Percentiles rank a stretch among this genome's conserved stretches.
phyloP scores from a whole-genome alignment of 1,140 invertebrate genomes.

The Macrobrachium rosenbergii region DNA sequence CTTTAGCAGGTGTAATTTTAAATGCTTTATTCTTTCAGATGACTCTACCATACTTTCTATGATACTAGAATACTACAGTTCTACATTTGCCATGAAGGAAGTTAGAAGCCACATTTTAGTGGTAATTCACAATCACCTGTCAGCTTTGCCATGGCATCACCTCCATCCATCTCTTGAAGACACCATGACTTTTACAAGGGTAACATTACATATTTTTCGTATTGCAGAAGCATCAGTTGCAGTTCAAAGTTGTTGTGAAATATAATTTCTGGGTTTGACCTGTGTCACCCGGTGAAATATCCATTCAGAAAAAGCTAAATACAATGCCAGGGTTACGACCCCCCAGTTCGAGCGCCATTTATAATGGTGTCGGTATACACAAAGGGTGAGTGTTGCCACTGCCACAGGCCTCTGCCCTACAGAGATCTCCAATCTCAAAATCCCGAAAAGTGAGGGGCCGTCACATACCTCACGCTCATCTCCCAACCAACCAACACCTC shows the following conservation, averaged over 20 bases:
- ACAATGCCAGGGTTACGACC: too few relatives aligned
- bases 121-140: conserved; percentile 79
- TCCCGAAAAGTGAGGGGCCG: too few relatives aligned
- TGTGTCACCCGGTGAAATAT: too few relatives aligned
- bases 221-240: background rate
- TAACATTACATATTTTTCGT: conserved; percentile 67
- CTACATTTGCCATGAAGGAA: conserved; percentile 77
- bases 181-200: conserved; percentile 81
- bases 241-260: background rate
- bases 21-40: conserved; percentile 68
- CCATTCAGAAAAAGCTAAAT: too few relatives aligned
- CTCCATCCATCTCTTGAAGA: conserved; percentile 79
- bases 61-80: conserved; percentile 82
- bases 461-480: too few relatives aligned
- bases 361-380: too few relatives aligned
- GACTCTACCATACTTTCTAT: conserved; percentile 76
- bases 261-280: background rate
- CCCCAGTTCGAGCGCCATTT: too few relatives aligned
- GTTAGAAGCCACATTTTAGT: conserved; percentile 79
- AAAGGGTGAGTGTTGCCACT: too few relatives aligned
- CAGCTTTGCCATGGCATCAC: conserved; percentile 80
- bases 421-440: too few relatives aligned
- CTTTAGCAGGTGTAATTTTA: background rate
- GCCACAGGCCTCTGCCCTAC: too few relatives aligned
- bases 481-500: too few relatives aligned